Base-by-base conservation (phyloP, 64 coral and sea anemone genomes). In the Porites lutea region DNA sequence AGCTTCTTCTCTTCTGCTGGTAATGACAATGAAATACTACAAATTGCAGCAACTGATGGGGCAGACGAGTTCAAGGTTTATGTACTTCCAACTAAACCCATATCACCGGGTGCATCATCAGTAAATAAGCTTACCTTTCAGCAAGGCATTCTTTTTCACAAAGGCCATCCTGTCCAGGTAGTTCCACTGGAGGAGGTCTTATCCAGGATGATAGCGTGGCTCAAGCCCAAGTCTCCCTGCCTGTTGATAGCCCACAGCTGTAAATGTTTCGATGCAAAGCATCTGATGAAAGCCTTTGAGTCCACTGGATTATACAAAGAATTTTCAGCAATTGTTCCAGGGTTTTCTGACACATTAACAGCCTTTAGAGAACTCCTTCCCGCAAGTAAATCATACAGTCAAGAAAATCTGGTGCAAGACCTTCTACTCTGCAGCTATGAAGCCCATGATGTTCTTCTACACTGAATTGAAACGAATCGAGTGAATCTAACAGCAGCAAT, bases 1-100 rank as follows among this genome's bases (percentile, higher is more conserved):
- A 59, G 43, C 51, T 79, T 20, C 47, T 90, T 52, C 45, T 59
- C 19, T 65, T 60, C 79, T 58, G 43, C 53, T 82, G 92, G 74
- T 21, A 70, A 93, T 64, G 77, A 75, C 48, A 11, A 66, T 59
- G 86, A 94, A 71, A 94, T 94, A 22, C 89, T 79, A 23, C 79
- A 94, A 82, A 89, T 89, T 89, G 92, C 92, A 61, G 86, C 92
- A 75, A 94, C 92, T 14, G 86, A 94, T 94, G 92, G 92, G 16
- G 13, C 7, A 37, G 86, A 55, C 5, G 87, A 89, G 23, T 94
- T 94, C 47, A 67, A n/a, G 50, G 59, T 89, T 6, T 94, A 89
- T 74, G 46, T 94, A 2, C 67, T 77, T 49, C 92, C 92, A 13
- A 60, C 16, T 65, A 3, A 74, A 66, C 64, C 18, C 13, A 85